These are phyloP conservation scores for Thamnaconus septentrionalis DNA, from an alignment of 2,113 vertebrate species.

Conservation along the genomic window DNA sequence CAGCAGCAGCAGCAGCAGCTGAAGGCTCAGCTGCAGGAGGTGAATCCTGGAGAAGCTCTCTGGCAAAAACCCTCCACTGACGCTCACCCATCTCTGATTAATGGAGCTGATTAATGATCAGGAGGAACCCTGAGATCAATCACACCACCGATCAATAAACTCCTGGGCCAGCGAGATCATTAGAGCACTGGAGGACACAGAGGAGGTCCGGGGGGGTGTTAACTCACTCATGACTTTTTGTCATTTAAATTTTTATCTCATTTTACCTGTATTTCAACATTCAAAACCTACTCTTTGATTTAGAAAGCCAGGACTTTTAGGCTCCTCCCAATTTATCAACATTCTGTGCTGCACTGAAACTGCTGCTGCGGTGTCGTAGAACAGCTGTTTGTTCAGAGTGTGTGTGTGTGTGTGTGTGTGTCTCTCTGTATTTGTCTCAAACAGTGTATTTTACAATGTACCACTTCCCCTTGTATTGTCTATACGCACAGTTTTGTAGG, in stretches of 20 bases:
- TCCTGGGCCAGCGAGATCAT: slow-evolving; percentile 70
- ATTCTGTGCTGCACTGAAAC: background rate
- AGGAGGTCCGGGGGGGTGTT: too few species aligned
- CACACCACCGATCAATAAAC: slow-evolving; percentile 81
- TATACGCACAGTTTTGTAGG: too few species aligned
- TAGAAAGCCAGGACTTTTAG: too few species aligned
- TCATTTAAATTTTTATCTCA: too few species aligned
- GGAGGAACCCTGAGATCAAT: slow-evolving; percentile 86
- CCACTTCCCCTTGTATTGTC: too few species aligned
- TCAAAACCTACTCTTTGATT: too few species aligned
- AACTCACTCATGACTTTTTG: too few species aligned
- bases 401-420: background rate
- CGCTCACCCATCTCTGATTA: slow-evolving; percentile 89
- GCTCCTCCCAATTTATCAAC: background rate
- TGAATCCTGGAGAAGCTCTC: background rate
- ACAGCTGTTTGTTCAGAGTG: slow-evolving; percentile 10
- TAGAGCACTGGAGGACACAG: slow-evolving; percentile 67
- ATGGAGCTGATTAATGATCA: slow-evolving; percentile 82
- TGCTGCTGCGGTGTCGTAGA: background rate
- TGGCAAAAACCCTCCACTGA: slow-evolving; percentile 33
- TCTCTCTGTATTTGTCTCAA: background rate
- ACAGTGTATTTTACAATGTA: too few species aligned
- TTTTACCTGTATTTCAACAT: too few species aligned
- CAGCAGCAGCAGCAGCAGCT: too few species aligned
- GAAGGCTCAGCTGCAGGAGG: too few species aligned